Evolutionary conservation across 2,113 vertebrate genomes (phyloP).

Genomic region (Himantopus leucocephalus): DNA sequence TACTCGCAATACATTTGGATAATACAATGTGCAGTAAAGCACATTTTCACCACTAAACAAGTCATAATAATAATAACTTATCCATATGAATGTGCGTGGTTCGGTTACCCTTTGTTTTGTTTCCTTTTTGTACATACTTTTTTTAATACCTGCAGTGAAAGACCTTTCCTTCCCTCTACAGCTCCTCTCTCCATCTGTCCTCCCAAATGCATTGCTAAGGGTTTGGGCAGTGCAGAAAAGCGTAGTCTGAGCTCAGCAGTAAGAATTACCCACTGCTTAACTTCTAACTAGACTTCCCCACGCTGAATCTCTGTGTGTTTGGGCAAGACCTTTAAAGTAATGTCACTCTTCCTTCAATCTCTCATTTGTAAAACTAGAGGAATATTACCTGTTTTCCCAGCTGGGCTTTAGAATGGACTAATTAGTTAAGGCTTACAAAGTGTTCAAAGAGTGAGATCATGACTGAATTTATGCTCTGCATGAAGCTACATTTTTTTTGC

Average conservation of each 20-base stretch:
- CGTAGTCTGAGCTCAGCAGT: not conserved
- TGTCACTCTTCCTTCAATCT: not conserved
- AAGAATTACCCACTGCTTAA: not conserved
- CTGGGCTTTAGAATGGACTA: not conserved
- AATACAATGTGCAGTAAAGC: not conserved
- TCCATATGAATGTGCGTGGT: not conserved
- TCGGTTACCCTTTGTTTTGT: not conserved
- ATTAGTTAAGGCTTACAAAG: conserved; percentile 3
- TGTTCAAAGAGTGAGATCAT: not conserved
- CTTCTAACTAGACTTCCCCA: not conserved
- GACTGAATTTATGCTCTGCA: not conserved
- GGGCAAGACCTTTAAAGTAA: not conserved
- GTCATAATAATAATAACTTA: not conserved
- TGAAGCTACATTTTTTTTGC: not conserved
- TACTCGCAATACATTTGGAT: not conserved
- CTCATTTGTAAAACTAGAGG: conserved; percentile 11
- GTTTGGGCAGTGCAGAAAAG: not conserved
- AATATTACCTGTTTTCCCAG: conserved; percentile 39
- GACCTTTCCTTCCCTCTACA: not conserved
- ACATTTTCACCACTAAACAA: not conserved
- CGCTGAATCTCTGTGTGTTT: not conserved
- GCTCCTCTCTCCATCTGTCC: not conserved
- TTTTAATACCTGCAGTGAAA: not conserved
- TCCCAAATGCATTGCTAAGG: not conserved
- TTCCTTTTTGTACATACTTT: not conserved